phyloP scores from a whole-genome alignment of 2,888 invertebrate genomes.

The Morpho helenor region DNA sequence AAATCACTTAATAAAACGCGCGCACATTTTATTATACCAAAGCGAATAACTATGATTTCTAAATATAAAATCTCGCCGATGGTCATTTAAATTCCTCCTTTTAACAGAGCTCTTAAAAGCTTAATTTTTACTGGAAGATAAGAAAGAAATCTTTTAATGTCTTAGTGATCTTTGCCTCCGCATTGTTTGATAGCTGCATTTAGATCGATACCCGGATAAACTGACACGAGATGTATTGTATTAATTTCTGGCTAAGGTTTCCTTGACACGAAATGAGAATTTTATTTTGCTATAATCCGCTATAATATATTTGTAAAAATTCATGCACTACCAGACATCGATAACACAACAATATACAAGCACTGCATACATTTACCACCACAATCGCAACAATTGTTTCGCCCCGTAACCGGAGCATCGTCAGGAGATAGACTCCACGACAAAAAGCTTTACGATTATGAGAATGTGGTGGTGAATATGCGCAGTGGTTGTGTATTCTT shows the following conservation, averaged over 20 bases:
- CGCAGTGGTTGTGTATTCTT: too few species aligned
- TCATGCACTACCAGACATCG: too few species aligned
- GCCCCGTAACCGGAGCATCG: too few species aligned
- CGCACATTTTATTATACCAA: neutral
- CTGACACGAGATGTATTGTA: conserved; percentile 57
- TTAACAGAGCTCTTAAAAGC: conserved; percentile 12
- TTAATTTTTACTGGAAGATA: conserved; percentile 15
- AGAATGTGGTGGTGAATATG: too few species aligned
- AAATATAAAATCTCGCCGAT: neutral
- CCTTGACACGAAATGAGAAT: neutral
- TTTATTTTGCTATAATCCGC: too few species aligned
- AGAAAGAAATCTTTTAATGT: conserved; percentile 44
- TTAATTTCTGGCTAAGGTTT: conserved; percentile 51
- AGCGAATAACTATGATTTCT: neutral
- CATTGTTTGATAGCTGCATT: conserved; percentile 56
- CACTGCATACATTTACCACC: too few species aligned
- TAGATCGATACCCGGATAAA: conserved; percentile 62
- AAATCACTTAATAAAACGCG: neutral
- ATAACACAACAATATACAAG: too few species aligned
- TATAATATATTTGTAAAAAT: too few species aligned
- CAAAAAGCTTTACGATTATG: too few species aligned
- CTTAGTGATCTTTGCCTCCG: conserved; percentile 46
- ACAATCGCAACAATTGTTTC: too few species aligned
- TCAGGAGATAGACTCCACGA: too few species aligned
- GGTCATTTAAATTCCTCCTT: conserved; percentile 7